Evolutionary conservation across 2,888 invertebrate species (phyloP).

Genomic region (Lasius fuliginosus): DNA sequence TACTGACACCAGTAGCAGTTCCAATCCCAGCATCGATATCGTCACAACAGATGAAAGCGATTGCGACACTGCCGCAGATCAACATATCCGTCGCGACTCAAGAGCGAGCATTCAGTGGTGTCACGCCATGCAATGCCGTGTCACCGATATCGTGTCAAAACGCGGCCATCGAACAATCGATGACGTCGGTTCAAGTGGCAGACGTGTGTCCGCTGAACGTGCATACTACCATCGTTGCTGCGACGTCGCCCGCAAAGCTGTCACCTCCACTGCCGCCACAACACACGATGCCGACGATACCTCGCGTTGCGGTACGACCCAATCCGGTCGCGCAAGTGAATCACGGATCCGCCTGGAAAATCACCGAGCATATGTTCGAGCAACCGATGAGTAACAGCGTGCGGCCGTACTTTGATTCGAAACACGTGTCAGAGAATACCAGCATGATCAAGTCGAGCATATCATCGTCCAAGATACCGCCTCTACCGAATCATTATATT

Average conservation of each 20-base stretch:
- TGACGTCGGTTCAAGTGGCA: slow-evolving; percentile 70
- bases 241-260: slow-evolving; percentile 73
- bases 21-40: not conserved
- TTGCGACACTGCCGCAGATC: slow-evolving; percentile 69
- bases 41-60: slow-evolving; percentile 70
- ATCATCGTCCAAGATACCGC: slow-evolving; percentile 81
- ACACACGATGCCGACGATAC: slow-evolving; percentile 78
- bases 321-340: slow-evolving; percentile 80
- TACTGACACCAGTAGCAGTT: not conserved
- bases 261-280: slow-evolving; percentile 76
- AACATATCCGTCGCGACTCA: slow-evolving; percentile 68
- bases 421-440: slow-evolving; percentile 84
- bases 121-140: slow-evolving; percentile 71
- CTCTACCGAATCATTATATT: slow-evolving; percentile 80
- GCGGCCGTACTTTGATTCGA: slow-evolving; percentile 83
- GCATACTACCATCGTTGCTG: slow-evolving; percentile 23
- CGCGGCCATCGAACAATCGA: slow-evolving; percentile 64
- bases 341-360: slow-evolving; percentile 78
- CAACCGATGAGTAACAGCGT: slow-evolving; percentile 79
- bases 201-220: slow-evolving; percentile 70
- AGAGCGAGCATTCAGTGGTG: slow-evolving; percentile 72
- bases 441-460: slow-evolving; percentile 84
- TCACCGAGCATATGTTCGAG: slow-evolving; percentile 79
- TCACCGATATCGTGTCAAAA: slow-evolving; percentile 71
- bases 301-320: slow-evolving; percentile 83